phyloP scores from a whole-genome alignment of 2,113 vertebrate species.

The Ptilorrhoa leucosticta region DNA sequence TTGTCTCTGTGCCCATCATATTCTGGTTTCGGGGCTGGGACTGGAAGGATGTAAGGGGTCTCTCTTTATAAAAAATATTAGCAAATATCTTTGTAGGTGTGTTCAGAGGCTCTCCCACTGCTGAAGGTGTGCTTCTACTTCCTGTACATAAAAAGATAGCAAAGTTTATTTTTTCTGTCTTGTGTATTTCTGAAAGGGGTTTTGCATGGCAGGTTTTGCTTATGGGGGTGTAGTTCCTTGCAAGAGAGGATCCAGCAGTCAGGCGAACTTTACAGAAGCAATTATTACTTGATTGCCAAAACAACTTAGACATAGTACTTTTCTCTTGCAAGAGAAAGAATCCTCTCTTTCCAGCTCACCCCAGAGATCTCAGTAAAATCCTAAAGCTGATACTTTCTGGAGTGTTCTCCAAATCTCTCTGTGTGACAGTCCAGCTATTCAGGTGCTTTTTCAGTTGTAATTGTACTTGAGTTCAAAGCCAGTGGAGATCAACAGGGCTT shows the following conservation, averaged over 20 bases:
- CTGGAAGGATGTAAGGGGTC: not conserved
- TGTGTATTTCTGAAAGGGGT: not conserved
- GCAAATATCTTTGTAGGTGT: not conserved
- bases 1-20: fast-evolving
- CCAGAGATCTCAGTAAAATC: not conserved
- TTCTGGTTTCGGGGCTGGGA: not conserved
- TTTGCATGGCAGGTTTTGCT: not conserved
- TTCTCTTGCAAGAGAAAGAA: not conserved
- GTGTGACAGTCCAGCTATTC: not conserved
- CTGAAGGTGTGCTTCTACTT: not conserved
- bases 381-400: not conserved
- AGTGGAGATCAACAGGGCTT: not conserved
- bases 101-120: not conserved
- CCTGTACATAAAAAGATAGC: not conserved
- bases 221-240: not conserved
- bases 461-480: not conserved
- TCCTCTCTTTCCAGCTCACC: not conserved
- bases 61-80: not conserved
- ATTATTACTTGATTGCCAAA: not conserved
- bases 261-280: not conserved
- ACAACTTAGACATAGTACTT: not conserved
- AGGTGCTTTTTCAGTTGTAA: not conserved
- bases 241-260: not conserved
- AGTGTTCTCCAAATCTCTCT: not conserved
- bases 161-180: not conserved